A percentile compares a stretch with the other conserved stretches of the same genome.
These are phyloP conservation scores for Lycaena phlaeas DNA, from an alignment of 2,888 invertebrate genomes.

Conservation along the genomic window DNA sequence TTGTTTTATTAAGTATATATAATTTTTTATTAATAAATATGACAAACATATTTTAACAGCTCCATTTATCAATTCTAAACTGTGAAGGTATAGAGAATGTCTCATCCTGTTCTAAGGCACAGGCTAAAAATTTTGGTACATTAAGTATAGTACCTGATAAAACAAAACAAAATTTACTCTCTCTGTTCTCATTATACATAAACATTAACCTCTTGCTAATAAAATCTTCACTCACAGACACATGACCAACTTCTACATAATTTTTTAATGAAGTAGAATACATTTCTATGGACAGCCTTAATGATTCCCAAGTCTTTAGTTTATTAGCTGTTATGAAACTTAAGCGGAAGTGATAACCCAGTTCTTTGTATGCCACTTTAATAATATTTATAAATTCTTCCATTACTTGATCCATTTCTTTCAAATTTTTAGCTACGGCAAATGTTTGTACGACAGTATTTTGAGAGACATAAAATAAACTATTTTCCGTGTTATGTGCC, in stretches of 20 bases:
- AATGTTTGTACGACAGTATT: constrained; percentile 80
- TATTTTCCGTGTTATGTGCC: constrained; percentile 42
- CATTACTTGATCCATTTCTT: constrained; percentile 67
- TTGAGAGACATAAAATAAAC: constrained; percentile 80
- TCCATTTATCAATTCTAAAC: constrained; percentile 44
- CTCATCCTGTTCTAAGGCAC: constrained; percentile 77
- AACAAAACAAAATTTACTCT: constrained; percentile 75
- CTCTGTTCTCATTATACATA: constrained; percentile 73
- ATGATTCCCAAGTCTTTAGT: constrained; percentile 76
- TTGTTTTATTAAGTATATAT: not conserved
- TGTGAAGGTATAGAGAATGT: constrained; percentile 42
- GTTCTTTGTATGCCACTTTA: constrained; percentile 74
- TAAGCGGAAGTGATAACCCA: constrained; percentile 79
- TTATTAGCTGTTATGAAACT: constrained; percentile 74
- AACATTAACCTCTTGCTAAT: constrained; percentile 85
- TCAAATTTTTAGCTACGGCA: constrained; percentile 60
- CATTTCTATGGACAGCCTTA: constrained; percentile 80
- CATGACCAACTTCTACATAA: constrained; percentile 82
- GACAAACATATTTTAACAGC: constrained; percentile 9
- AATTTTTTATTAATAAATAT: not conserved
- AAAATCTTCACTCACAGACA: constrained; percentile 81
- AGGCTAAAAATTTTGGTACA: constrained; percentile 82
- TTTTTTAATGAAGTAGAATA: constrained; percentile 76
- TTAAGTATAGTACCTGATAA: constrained; percentile 82
- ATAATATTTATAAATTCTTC: constrained; percentile 66